Evolutionary conservation across 2,888 invertebrate genomes (phyloP), one percentile per base, ranked within the genome.

Genomic region (Clepsis dumicolana): DNA sequence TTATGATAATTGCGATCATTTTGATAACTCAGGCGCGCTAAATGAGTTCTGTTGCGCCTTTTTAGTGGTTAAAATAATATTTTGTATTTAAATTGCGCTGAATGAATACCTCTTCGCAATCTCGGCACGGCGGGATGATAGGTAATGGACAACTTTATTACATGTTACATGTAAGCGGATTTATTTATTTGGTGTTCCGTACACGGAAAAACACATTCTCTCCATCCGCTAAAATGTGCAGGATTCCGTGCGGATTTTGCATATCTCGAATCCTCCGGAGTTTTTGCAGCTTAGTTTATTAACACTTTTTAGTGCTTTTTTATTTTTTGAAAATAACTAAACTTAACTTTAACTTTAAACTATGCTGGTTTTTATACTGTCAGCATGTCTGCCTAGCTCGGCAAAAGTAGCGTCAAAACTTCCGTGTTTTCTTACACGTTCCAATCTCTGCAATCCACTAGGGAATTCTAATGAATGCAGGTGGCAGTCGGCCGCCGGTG

Each of bases 131-230:
- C 80, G 79, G 78, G 73, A 76, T 85, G 82, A 83, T 80, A 79
- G 76, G 80, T 79, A 83, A 81, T 78, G 77, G 84, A 86, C 83
- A 85, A 79, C 75, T 82, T 85, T 84, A 85, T 85, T 84, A 80
- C 71, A 76, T 72, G 82, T 79, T 85, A 57, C 52, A 62, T 38
- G 52, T 63, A 63, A 70, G 16, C 25, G 4, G 24, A 32, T 56
- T 41, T 59, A 24, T 29, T 32, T 29, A 29, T 64, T 24, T 41
- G 50, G 63, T 32, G 53, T 68, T 68, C 68, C 52, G 68, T 64
- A 67, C 10, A 41, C 35, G 14, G 25, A 38, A 14, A 52, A 12
- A n/a, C 38, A 38, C 10, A 21, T 10, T 48, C 48, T n/a, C 18
- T 21, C 3, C 12, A 21, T 21, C 12, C 4, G 21, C 10, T 48